Conservation (phyloP, 1,140 invertebrate genomes). For the Glomeris maerens region DNA sequence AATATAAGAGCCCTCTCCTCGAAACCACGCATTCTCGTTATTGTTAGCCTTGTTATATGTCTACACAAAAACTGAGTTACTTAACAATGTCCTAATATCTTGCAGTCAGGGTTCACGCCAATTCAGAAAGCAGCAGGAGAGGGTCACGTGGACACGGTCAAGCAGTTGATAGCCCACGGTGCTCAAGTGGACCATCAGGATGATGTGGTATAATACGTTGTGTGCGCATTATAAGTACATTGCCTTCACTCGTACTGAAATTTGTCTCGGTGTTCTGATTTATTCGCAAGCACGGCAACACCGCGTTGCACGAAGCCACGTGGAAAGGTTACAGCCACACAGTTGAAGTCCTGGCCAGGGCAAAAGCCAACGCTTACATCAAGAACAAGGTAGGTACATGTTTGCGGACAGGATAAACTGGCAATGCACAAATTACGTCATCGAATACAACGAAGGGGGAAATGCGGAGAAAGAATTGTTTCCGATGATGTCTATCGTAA, state of each 20-base stretch:
- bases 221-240: too few species aligned
- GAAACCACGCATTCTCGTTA: too few species aligned
- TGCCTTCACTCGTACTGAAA: background rate
- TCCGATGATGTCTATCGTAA: too few species aligned
- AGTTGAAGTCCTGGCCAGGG: conserved; percentile 53
- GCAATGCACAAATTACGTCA: too few species aligned
- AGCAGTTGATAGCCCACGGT: conserved; percentile 50
- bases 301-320: conserved; percentile 78
- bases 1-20: too few species aligned
- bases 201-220: too few species aligned
- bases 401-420: too few species aligned
- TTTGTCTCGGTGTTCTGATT: conserved; percentile 19
- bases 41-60: too few species aligned
- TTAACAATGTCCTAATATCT: conserved; percentile 17
- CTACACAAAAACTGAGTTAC: too few species aligned
- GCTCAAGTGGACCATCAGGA: conserved; percentile 60
- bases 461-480: too few species aligned
- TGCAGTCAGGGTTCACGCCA: conserved; percentile 55
- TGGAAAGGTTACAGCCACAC: conserved; percentile 86
- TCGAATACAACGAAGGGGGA: too few species aligned
- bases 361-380: conserved; percentile 50
- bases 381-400: conserved; percentile 47
- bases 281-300: conserved; percentile 93
- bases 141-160: conserved; percentile 59
- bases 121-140: conserved; percentile 69